Base-by-base conservation (phyloP, 2,888 invertebrate genomes). In the Norana najaformis region DNA sequence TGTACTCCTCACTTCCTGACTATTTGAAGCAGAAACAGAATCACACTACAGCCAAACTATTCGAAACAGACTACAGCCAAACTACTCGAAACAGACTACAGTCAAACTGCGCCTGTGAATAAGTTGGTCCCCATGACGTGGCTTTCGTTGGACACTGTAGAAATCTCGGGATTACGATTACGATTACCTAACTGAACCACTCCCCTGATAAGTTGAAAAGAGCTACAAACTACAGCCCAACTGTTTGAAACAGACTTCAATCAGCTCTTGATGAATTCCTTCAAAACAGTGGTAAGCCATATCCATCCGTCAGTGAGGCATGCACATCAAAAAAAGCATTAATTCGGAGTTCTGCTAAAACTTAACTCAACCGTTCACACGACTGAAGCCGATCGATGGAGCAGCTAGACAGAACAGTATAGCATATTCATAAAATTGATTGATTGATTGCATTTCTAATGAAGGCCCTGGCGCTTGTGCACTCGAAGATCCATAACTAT, bases 361-460 rank as follows among this genome's bases (percentile, higher is more conserved):
- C 69, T 69, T 69, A 69, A 69, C 69, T 69, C 69, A n/a, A n/a
- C 69, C 11, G 8, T 0, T n/a, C 69, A n/a, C 30, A 6, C n/a
- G 8, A n/a, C 16, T 16, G 69, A 8, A 13, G 8, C n/a, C 69
- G 8, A 69, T 69, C 30, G 69, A 69, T 69, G 23, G 20, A 0
- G 69, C 69, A 69, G 30, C 69, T 69, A 13, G 47, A 69, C 69
- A 30, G 69, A 30, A 69, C 69, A 11, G 16, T 69, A 16, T n/a
- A 69, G 69, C 69, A 69, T 69, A 69, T 69, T 69, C 69, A 69
- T 69, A 69, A 69, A 69, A 69, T 69, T 69, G 69, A 69, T 69
- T 69, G 69, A 69, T 69, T 69, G 69, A 69, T 69, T n/a, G 69
- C 69, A 69, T 69, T 69, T 69, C 69, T 69, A 69, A 69, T 69